Percentiles rank a stretch among this genome's conserved stretches.
Conservation (phyloP, 2,888 invertebrate genomes). For the Drosophila eohydei region DNA sequence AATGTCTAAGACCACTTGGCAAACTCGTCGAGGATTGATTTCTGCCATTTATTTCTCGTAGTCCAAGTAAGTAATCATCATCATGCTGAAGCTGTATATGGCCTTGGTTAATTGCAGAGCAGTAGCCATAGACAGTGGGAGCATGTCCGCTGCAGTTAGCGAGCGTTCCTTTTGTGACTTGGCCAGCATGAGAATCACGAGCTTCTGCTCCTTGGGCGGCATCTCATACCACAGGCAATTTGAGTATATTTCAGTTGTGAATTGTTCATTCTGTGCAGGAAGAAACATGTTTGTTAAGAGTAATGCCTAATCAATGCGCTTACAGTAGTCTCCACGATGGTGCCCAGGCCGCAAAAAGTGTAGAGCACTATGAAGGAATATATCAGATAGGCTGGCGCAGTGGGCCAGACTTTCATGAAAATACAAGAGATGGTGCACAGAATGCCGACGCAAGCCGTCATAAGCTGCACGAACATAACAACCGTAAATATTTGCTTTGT, state of each 20-base stretch:
- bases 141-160: slow-evolving; percentile 52
- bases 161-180: slow-evolving; percentile 55
- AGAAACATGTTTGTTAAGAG: background rate
- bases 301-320: background rate
- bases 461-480: slow-evolving; percentile 65
- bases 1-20: background rate
- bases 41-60: slow-evolving; percentile 3
- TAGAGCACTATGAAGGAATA: slow-evolving; percentile 60
- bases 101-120: slow-evolving; percentile 66
- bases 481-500: slow-evolving; percentile 53
- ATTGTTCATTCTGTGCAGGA: slow-evolving; percentile 50
- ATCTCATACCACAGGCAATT: slow-evolving; percentile 69
- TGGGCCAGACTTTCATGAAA: slow-evolving; percentile 66
- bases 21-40: background rate
- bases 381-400: slow-evolving; percentile 58
- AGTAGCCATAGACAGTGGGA: slow-evolving; percentile 62
- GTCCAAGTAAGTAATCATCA: slow-evolving; percentile 54
- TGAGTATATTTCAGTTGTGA: slow-evolving; percentile 51
- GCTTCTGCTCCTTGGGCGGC: slow-evolving; percentile 55
- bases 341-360: slow-evolving; percentile 71
- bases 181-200: slow-evolving; percentile 63
- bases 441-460: slow-evolving; percentile 47
- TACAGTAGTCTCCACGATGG: slow-evolving; percentile 70
- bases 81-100: slow-evolving; percentile 69
- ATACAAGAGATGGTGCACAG: slow-evolving; percentile 68